These are phyloP conservation scores for Sphyrna mokarran DNA, from an alignment of 2,113 vertebrate species.

Conservation along the genomic window DNA sequence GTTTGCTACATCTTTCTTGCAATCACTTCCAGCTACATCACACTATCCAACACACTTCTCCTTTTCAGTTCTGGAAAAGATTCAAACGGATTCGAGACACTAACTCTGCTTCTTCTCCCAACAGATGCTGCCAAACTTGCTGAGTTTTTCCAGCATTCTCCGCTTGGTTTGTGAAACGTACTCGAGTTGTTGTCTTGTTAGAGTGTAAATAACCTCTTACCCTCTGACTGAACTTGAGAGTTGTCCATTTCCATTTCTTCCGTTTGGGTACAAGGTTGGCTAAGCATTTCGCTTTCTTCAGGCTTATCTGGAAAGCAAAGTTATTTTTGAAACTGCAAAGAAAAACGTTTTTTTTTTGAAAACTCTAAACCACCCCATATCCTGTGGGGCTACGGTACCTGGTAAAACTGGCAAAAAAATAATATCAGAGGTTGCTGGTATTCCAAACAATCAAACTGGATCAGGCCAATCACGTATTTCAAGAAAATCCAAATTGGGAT, in stretches of 20 bases:
- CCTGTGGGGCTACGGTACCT: background rate
- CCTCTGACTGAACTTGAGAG: conserved; percentile 1
- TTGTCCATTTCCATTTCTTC: background rate
- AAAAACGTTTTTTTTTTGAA: background rate
- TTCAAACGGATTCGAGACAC: too few species aligned
- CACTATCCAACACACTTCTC: too few species aligned
- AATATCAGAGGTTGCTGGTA: background rate
- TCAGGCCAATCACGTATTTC: background rate
- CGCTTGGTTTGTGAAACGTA: background rate
- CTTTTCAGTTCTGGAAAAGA: too few species aligned
- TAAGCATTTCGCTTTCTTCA: background rate
- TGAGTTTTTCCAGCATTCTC: too few species aligned
- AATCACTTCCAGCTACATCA: too few species aligned
- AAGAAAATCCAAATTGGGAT: background rate
- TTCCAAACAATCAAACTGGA: background rate
- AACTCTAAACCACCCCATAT: background rate
- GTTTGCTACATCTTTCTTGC: too few species aligned
- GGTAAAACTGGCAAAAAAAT: background rate
- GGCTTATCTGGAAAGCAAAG: background rate
- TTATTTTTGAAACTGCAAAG: background rate
- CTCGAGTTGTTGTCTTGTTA: background rate
- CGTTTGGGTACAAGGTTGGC: background rate
- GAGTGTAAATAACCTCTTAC: background rate
- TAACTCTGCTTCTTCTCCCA: too few species aligned
- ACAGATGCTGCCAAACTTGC: too few species aligned